Percentiles rank a stretch among this genome's conserved stretches.
phyloP scores from a whole-genome alignment of 2,113 vertebrate species.

The Hiodon tergisus region DNA sequence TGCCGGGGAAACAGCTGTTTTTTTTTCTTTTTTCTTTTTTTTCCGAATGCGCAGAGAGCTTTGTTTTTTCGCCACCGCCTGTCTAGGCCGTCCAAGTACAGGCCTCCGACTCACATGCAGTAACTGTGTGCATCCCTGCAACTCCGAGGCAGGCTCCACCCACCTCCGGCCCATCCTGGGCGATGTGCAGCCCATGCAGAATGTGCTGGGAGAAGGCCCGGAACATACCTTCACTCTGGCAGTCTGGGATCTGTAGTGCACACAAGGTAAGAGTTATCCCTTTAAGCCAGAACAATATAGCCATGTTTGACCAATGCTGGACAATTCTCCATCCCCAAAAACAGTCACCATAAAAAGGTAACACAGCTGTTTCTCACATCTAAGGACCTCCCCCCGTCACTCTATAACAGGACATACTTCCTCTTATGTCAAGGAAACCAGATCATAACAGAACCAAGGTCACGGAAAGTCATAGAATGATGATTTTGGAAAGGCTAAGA shows the following conservation, averaged over 20 bases:
- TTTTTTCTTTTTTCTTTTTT: not conserved
- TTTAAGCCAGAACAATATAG: too few relatives aligned
- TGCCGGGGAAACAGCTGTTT: slow-evolving; percentile 8
- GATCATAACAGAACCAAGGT: too few relatives aligned
- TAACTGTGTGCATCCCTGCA: too few relatives aligned
- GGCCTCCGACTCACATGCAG: not conserved
- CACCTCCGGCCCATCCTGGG: slow-evolving; percentile 78
- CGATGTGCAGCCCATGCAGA: slow-evolving; percentile 79
- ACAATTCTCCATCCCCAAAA: too few relatives aligned
- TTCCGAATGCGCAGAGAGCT: slow-evolving; percentile 2
- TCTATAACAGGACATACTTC: too few relatives aligned
- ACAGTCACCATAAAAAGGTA: too few relatives aligned
- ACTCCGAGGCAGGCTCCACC: slow-evolving; percentile 2
- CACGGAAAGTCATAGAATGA: too few relatives aligned
- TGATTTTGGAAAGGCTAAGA: too few relatives aligned
- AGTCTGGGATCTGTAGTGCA: slow-evolving; percentile 82
- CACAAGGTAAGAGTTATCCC: slow-evolving; percentile 14
- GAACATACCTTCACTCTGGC: slow-evolving; percentile 80
- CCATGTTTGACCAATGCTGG: too few relatives aligned
- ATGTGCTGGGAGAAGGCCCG: slow-evolving; percentile 92
- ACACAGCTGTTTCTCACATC: too few relatives aligned
- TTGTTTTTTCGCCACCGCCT: not conserved
- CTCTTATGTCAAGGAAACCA: too few relatives aligned
- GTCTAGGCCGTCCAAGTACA: not conserved
- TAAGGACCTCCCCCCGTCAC: too few relatives aligned